Base-by-base conservation (phyloP, 2,888 invertebrate species). In the Pterobdella sp. region DNA sequence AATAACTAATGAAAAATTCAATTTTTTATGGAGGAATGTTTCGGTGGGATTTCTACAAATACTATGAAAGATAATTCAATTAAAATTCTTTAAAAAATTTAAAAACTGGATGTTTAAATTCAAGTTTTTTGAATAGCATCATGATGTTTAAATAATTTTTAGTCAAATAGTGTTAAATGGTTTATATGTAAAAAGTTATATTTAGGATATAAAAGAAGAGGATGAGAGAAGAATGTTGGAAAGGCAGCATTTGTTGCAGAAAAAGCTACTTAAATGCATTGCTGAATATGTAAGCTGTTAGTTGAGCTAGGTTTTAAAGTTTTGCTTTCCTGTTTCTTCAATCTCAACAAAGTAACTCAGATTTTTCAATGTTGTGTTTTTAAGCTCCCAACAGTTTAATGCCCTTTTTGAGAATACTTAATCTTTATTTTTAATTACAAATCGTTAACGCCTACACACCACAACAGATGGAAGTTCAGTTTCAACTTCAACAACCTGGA, bases 191-290 rank as follows among this genome's bases (percentile, higher is more conserved):
- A n/a, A n/a, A n/a, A n/a, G n/a, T n/a, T n/a, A n/a, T n/a, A n/a
- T n/a, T n/a, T 56, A 56, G 60, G 7, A n/a, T 56, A 56, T 56
- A 56, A 56, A 56, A 56, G 60, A 56, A 56, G 60, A 22, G 26
- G 60, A 3, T 3, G 3, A 18, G 60, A 3, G 7, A 56, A 56
- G 60, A 56, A 56, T 56, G 60, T 56, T 56, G 18, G 14, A 18
- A 56, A 56, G n/a, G 60, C 60, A 56, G 60, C 60, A 56, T 56
- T 56, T 4, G 14, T 56, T 56, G 60, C 60, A 26, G n/a, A n/a
- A 26, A n/a, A 26, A 56, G 60, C 60, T 56, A 56, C 60, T 56
- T 56, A 56, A 56, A 26, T 26, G 60, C 60, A 56, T 56, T 56
- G 60, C 60, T 56, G 60, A 7, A 56, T 26, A 18, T 56, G 14